Evolutionary conservation across 2,888 invertebrate genomes (phyloP).

Genomic region (Lithophane leautieri): DNA sequence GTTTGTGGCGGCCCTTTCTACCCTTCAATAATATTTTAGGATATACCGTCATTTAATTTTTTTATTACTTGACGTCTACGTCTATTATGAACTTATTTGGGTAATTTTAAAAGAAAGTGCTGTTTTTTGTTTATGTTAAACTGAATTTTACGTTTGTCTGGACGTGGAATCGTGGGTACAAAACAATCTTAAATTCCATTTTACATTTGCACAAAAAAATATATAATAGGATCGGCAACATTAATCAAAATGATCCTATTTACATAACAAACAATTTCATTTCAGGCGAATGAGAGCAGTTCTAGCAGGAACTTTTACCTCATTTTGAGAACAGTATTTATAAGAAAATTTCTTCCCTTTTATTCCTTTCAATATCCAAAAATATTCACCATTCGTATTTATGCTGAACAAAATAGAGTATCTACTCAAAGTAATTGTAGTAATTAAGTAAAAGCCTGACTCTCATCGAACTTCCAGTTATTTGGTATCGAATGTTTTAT

Average conservation of each 20-base stretch:
- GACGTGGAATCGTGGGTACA: background rate
- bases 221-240: background rate
- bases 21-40: slow-evolving; percentile 54
- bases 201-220: background rate
- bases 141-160: background rate
- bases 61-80: slow-evolving; percentile 38
- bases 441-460: slow-evolving; percentile 44
- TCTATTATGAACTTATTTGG: slow-evolving; percentile 34
- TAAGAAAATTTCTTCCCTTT: background rate
- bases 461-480: slow-evolving; percentile 25
- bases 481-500: slow-evolving; percentile 28
- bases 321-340: background rate
- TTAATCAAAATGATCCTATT: background rate
- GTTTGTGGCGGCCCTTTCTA: slow-evolving; percentile 65
- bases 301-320: background rate
- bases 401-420: slow-evolving; percentile 15
- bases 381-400: slow-evolving; percentile 15
- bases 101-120: slow-evolving; percentile 24
- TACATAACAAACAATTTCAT: background rate
- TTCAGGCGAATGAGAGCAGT: background rate
- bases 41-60: slow-evolving; percentile 48
- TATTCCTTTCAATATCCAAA: slow-evolving; percentile 22
- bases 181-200: background rate
- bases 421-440: slow-evolving; percentile 35
- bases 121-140: slow-evolving; percentile 12